Percentiles rank a stretch among this genome's conserved stretches.
Conservation (phyloP, 1,140 invertebrate genomes). For the Drosophila rhopaloa region DNA sequence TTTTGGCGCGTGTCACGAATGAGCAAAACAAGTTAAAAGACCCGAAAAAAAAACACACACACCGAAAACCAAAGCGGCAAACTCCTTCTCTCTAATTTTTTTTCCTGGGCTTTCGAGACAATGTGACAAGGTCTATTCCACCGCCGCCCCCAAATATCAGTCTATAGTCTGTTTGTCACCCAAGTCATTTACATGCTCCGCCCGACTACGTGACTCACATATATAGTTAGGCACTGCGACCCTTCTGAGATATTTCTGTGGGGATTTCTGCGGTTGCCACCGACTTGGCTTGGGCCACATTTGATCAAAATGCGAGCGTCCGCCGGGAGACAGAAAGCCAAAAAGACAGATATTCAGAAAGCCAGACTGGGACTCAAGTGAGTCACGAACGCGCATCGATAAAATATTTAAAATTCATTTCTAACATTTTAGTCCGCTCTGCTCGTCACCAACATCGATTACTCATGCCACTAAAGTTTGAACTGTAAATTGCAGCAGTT, state of each 20-base stretch:
- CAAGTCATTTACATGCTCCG: conserved; percentile 82
- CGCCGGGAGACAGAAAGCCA: conserved; percentile 32
- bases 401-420: conserved; percentile 84
- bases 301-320: conserved; percentile 74
- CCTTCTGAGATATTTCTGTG: conserved; percentile 40
- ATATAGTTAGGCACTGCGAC: conserved; percentile 37
- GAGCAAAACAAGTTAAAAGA: conserved; percentile 49
- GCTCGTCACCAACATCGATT: conserved; percentile 43
- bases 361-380: conserved; percentile 51
- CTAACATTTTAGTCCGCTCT: conserved; percentile 66
- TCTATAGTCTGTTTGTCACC: conserved; percentile 74
- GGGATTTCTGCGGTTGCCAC: conserved; percentile 55
- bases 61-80: conserved; percentile 41
- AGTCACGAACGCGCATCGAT: conserved; percentile 76
- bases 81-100: conserved; percentile 45
- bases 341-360: conserved; percentile 17
- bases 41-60: conserved; percentile 28
- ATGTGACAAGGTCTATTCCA: conserved; percentile 67
- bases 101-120: conserved; percentile 60
- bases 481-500: conserved; percentile 9
- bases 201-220: conserved; percentile 78
- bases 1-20: conserved; percentile 81
- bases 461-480: conserved; percentile 41
- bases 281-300: conserved; percentile 53
- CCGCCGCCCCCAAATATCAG: conserved; percentile 41